Evolutionary conservation across 2,113 vertebrate species (phyloP), one percentile per base, ranked within the genome.

Genomic region (Vanacampus margaritifer): DNA sequence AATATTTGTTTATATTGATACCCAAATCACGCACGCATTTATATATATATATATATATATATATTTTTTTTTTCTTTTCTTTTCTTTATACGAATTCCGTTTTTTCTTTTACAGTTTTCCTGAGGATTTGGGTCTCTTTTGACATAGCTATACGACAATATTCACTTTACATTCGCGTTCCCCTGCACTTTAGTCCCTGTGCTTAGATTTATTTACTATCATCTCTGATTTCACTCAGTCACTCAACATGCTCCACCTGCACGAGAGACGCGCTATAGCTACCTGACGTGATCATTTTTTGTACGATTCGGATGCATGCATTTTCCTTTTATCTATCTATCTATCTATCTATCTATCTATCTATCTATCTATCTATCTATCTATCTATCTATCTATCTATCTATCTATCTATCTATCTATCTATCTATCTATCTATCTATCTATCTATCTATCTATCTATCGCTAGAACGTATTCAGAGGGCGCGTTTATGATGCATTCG

Each of bases 121-220:
- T 41, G 2, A 28, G 0, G 5, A 1, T 21, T 57, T 13, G n/a
- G 6, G 14, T 59, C 24, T 35, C 12, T 35, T 26, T 72, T 64
- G 67, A 80, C 79, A 81, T 74, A n/a, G 62, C 76, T 46, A 17
- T 46, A 21, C 45, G 17, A 46, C 39, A 21, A 7, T 46, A 46
- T 16, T 19, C 16, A 6, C 14, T 21, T 48, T 48, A 6, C 8
- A 48, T n/a, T 5, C 66, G 81, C 74, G 76, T 76, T 76, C 77
- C 78, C 69, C 60, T 16, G 68, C 26, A 59, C 65, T 81, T 80
- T 85, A 64, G 79, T 72, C 61, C 36, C 56, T 28, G 8, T 46
- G n/a, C 51, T 62, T n/a, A 78, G 78, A 84, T 83, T 74, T 72
- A 74, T 87, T 84, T 77, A 75, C 78, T 68, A 48, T 54, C 28